Evolutionary conservation across 1,140 invertebrate species (phyloP).

Genomic region (Diachasmimorpha longicaudata): DNA sequence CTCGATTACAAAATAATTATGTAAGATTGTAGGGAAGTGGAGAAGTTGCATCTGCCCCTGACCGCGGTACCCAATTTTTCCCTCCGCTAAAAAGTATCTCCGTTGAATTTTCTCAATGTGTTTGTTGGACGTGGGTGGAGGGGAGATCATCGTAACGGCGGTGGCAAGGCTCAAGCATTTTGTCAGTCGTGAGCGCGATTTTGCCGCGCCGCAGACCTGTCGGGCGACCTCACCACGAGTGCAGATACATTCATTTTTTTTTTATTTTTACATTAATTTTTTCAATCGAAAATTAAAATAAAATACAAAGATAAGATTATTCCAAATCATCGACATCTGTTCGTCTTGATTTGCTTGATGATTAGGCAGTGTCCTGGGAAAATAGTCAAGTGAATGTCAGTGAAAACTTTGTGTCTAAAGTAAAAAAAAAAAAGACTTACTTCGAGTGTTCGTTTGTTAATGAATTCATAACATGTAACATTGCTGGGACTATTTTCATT

Average conservation of each 20-base stretch:
- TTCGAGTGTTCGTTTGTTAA: not conserved
- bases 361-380: too few relatives aligned
- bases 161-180: slow-evolving; percentile 39
- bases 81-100: not conserved
- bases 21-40: not conserved
- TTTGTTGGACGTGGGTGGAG: slow-evolving; percentile 39
- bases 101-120: not conserved
- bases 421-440: not conserved
- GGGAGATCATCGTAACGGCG: slow-evolving; percentile 35
- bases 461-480: not conserved
- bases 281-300: not conserved
- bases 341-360: not conserved
- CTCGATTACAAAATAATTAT: too few relatives aligned
- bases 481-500: not conserved
- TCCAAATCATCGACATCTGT: not conserved
- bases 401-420: not conserved
- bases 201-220: slow-evolving; percentile 43
- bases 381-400: not conserved
- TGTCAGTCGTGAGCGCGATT: slow-evolving; percentile 54
- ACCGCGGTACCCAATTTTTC: not conserved
- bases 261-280: not conserved
- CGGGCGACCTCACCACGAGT: not conserved
- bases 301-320: not conserved
- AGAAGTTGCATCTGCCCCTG: not conserved
- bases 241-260: not conserved